A percentile compares a stretch with the other conserved stretches of the same genome.
phyloP scores from a whole-genome alignment of 1,140 invertebrate species.

The Bombus huntii region DNA sequence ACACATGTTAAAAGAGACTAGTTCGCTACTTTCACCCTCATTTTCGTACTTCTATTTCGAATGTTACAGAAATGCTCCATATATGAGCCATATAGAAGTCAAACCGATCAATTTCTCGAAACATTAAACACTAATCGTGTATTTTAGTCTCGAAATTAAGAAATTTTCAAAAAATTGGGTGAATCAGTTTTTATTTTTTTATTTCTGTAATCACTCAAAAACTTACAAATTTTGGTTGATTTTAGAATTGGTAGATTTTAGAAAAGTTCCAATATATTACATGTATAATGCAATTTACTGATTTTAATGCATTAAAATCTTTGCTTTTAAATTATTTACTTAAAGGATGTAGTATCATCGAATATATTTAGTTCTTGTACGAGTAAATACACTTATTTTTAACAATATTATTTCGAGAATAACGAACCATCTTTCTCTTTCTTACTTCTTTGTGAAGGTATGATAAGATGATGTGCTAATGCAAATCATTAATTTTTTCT shows the following conservation, averaged over 20 bases:
- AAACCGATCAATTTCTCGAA: neutral
- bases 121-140: neutral
- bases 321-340: neutral
- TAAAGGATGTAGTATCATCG: neutral
- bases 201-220: neutral
- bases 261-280: slow-evolving; percentile 9
- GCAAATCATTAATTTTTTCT: neutral
- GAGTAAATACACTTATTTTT: neutral
- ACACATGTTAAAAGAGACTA: neutral
- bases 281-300: slow-evolving; percentile 5
- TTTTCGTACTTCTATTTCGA: neutral
- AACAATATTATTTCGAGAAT: neutral
- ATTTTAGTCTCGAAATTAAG: neutral
- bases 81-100: neutral
- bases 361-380: neutral
- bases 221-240: neutral
- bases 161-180: neutral
- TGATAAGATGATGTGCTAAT: neutral
- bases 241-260: neutral
- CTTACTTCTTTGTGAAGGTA: neutral
- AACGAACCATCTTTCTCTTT: neutral
- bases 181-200: too few relatives aligned
- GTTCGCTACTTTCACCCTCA: neutral
- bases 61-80: neutral
- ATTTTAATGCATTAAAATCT: neutral